Evolutionary conservation across 2,797 vertebrate species (phyloP), one percentile per base, ranked within the genome.

Genomic region (Ciconia nigra): DNA sequence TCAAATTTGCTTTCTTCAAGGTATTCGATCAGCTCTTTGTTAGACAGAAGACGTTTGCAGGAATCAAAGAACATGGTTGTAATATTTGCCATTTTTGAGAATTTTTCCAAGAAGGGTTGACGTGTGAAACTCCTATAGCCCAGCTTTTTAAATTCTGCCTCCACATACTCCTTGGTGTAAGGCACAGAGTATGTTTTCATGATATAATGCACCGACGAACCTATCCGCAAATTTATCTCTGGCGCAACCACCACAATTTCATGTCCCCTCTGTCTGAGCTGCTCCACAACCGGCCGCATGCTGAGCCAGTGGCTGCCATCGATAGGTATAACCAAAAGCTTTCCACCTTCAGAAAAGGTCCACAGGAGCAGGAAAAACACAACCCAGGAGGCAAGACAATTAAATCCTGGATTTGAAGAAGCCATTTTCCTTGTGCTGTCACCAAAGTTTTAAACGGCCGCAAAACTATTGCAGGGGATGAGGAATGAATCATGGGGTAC

Each of bases 261-360:
- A 13, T 99, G 99, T 49, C 99, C 99, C 83, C 96, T 98, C 16
- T 97, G 97, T 20, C 97, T 96, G 95, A 99, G 97, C 86, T 95
- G 98, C 83, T 98, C 98, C 65, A 98, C 42, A 4, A 99, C 37
- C 0, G 94, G 97, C 7, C 90, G 98, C 11, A 98, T 85, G 41
- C 98, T 98, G 39, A 99, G 90, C 99, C 99, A 99, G 63, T 99
- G 99, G 89, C 99, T 99, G 66, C 99, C 99, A 39, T 99, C 99
- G 29, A 98, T 96, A 5, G 99, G 99, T 14, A 99, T 33, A 81
- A 99, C 98, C 95, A 99, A 94, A 52, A 99, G 90, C 39, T 98
- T 98, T 20, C 95, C 91, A 14, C 92, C 93, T 59, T 95, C 93
- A 29, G 93, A 69, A 90, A 79, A 57, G 10, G 25, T 59, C 94